phyloP scores from a whole-genome alignment of 2,797 vertebrate species.

The Epinephelus awoara region DNA sequence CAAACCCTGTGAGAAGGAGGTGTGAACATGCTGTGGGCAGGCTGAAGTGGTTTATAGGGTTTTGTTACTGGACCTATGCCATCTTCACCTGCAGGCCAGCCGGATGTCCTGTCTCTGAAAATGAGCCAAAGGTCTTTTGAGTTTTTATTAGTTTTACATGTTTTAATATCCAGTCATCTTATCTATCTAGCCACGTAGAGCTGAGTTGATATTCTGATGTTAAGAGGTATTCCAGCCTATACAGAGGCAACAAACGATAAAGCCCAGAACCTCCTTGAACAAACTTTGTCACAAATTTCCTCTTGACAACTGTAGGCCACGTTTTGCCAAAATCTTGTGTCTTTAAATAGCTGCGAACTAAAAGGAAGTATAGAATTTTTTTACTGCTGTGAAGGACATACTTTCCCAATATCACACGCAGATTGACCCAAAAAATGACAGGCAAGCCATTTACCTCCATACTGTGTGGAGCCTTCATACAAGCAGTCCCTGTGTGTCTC shows the following conservation, averaged over 20 bases:
- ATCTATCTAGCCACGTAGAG: not conserved
- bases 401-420: constrained; percentile 48
- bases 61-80: constrained; percentile 57
- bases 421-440: constrained; percentile 63
- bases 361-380: constrained; percentile 23
- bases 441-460: constrained; percentile 69
- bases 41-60: constrained; percentile 46
- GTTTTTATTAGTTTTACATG: too few relatives aligned
- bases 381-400: constrained; percentile 24
- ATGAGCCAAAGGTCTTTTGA: not conserved
- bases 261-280: not conserved
- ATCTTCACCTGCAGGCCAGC: constrained; percentile 67
- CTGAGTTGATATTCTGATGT: not conserved
- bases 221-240: not conserved
- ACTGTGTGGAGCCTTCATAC: constrained; percentile 61
- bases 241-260: not conserved
- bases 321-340: not conserved
- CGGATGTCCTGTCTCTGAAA: constrained; percentile 28
- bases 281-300: constrained; percentile 33
- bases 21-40: constrained; percentile 66
- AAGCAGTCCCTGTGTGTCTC: constrained; percentile 74
- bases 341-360: constrained; percentile 37
- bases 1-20: constrained; percentile 47
- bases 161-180: not conserved
- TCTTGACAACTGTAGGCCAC: constrained; percentile 1